These are phyloP conservation scores for Smutsia temminckii DNA, from an alignment of 2,797 vertebrate species.

Conservation along the genomic window DNA sequence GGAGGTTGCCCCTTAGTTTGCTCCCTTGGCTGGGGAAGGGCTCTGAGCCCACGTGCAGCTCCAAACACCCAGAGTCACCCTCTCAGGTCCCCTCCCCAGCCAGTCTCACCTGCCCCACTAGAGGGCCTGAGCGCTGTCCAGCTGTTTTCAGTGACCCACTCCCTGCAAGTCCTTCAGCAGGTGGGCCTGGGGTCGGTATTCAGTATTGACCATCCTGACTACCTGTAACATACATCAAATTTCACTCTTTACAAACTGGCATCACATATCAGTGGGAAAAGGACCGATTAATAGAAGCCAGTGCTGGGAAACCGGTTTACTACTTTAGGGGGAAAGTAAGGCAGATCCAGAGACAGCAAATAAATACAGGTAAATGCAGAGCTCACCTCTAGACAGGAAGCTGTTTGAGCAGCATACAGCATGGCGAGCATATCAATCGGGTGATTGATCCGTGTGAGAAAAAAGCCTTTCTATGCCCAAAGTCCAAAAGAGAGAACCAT, in stretches of 20 bases:
- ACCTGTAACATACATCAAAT: not conserved
- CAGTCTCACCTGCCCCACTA: not conserved
- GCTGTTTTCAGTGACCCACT: accelerated
- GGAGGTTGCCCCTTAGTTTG: not conserved
- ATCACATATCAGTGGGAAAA: not conserved
- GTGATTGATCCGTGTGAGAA: not conserved
- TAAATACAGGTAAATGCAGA: not conserved
- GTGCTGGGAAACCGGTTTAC: not conserved
- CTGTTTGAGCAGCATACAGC: accelerated
- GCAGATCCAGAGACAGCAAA: not conserved
- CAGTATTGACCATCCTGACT: accelerated
- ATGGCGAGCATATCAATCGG: not conserved
- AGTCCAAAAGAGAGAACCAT: not conserved
- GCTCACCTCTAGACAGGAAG: no score
- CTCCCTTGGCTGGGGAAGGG: no score
- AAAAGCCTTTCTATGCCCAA: not conserved
- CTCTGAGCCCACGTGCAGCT: not conserved
- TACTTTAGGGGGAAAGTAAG: not conserved
- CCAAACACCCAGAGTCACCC: accelerated
- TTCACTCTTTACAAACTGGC: not conserved
- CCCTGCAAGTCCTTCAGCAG: not conserved
- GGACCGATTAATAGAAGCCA: not conserved
- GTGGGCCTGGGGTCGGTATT: accelerated
- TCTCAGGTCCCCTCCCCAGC: not conserved
- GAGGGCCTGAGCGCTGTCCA: not conserved